Evolutionary conservation across 2,888 invertebrate species (phyloP).

Genomic region (Stenotaenia linearis): DNA sequence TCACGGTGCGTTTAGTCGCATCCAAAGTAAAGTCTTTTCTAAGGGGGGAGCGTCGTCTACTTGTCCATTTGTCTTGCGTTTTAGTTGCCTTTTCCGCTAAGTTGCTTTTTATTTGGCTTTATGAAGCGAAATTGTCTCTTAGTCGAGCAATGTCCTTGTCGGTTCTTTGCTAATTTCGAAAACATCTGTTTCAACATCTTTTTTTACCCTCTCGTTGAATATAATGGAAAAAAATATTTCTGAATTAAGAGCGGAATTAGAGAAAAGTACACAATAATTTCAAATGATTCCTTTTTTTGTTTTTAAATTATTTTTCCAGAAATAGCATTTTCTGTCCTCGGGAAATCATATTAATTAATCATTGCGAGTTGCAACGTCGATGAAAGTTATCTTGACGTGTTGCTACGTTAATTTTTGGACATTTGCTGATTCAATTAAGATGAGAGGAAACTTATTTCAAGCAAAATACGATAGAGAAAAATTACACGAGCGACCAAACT

Average conservation of each 20-base stretch:
- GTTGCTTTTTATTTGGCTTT: slow-evolving; percentile 24
- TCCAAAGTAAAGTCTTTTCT: slow-evolving; percentile 3
- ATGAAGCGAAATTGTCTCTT: slow-evolving; percentile 21
- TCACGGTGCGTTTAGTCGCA: slow-evolving; percentile 26
- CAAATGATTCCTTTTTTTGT: too few relatives aligned
- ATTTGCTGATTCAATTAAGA: slow-evolving; percentile 15
- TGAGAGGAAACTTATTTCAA: slow-evolving; percentile 6
- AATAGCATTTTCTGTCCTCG: neutral
- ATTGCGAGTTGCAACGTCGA: neutral
- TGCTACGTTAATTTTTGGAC: slow-evolving; percentile 7
- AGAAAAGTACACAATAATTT: too few relatives aligned
- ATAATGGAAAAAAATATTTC: too few relatives aligned
- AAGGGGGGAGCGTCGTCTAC: slow-evolving; percentile 4
- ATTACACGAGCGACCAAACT: neutral
- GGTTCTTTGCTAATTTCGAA: slow-evolving; percentile 1
- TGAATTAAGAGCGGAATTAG: too few relatives aligned
- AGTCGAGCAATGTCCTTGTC: neutral
- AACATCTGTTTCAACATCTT: neutral
- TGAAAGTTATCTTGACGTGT: slow-evolving; percentile 10
- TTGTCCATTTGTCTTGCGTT: neutral
- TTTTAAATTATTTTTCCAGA: too few relatives aligned
- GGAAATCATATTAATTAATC: neutral
- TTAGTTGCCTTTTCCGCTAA: slow-evolving; percentile 10
- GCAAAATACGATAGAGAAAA: neutral
- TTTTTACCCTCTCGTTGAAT: neutral